A percentile compares a stretch with the other conserved stretches of the same genome.
phyloP scores from a whole-genome alignment of 2,113 vertebrate species.

The Lampris incognitus region DNA sequence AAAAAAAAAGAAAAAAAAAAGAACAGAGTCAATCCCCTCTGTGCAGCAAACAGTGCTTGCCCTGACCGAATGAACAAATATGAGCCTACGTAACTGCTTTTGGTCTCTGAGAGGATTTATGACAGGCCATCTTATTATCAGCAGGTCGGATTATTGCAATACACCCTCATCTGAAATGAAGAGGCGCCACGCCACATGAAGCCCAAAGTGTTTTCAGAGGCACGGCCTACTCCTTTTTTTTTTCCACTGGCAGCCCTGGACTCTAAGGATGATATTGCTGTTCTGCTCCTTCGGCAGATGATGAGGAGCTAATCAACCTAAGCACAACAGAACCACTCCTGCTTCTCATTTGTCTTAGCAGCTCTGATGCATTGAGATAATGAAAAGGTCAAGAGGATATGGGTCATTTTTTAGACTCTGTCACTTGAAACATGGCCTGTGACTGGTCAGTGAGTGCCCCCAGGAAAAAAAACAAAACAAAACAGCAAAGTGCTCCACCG shows the following conservation, averaged over 20 bases:
- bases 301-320: slow-evolving; percentile 47
- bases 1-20: slow-evolving; percentile 21
- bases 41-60: slow-evolving; percentile 64
- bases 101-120: slow-evolving; percentile 71
- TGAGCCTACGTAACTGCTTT: slow-evolving; percentile 58
- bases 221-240: slow-evolving; percentile 29
- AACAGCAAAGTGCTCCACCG: slow-evolving; percentile 46
- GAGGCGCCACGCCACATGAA: slow-evolving; percentile 71
- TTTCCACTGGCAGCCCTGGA: slow-evolving; percentile 39
- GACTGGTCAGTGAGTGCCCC: slow-evolving; percentile 58
- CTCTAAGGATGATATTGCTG: slow-evolving; percentile 54
- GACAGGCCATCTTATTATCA: slow-evolving; percentile 67
- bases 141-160: slow-evolving; percentile 67
- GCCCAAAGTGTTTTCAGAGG: slow-evolving; percentile 58
- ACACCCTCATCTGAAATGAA: slow-evolving; percentile 56
- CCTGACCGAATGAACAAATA: slow-evolving; percentile 64
- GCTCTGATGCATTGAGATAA: slow-evolving; percentile 50
- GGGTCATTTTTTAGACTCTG: slow-evolving; percentile 31
- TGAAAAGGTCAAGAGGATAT: slow-evolving; percentile 65
- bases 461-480: slow-evolving; percentile 1
- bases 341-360: slow-evolving; percentile 52
- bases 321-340: slow-evolving; percentile 32
- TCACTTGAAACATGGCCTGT: slow-evolving; percentile 57
- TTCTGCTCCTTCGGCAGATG: slow-evolving; percentile 51
- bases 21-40: slow-evolving; percentile 41